These are phyloP conservation scores for Phylloscopus whistleri DNA, from an alignment of 2,113 vertebrate species.

Conservation along the genomic window DNA sequence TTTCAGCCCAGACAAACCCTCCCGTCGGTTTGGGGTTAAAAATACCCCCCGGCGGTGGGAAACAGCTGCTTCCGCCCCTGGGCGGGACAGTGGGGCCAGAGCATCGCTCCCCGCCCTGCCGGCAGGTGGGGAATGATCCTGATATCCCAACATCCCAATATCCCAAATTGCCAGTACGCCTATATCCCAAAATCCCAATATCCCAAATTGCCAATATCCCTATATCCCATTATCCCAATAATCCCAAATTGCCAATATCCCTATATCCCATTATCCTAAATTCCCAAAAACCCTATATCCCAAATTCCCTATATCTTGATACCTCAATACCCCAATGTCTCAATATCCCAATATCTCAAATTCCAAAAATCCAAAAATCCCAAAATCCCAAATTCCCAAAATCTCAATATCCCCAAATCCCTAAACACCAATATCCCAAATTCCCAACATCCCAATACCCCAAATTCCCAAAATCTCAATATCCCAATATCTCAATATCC, in stretches of 20 bases:
- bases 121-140: not conserved
- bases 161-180: not conserved
- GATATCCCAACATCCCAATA: accelerated
- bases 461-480: too few species aligned
- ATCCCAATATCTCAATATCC: not conserved
- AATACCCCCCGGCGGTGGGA: constrained; percentile 28
- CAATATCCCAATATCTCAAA: not conserved
- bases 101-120: accelerated
- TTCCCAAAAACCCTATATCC: not conserved
- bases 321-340: accelerated
- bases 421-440: too few species aligned
- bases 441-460: not conserved
- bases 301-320: accelerated
- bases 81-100: not conserved
- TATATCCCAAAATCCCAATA: accelerated
- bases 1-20: not conserved
- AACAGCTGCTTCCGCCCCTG: constrained; percentile 51
- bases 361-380: too few species aligned
- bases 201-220: accelerated
- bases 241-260: too few species aligned
- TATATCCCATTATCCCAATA: accelerated
- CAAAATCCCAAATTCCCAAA: not conserved
- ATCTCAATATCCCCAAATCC: not conserved
- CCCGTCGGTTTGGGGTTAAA: not conserved
- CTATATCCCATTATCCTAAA: accelerated